phyloP scores from a whole-genome alignment of 2,888 invertebrate genomes.

The Drosophila paranaensis region DNA sequence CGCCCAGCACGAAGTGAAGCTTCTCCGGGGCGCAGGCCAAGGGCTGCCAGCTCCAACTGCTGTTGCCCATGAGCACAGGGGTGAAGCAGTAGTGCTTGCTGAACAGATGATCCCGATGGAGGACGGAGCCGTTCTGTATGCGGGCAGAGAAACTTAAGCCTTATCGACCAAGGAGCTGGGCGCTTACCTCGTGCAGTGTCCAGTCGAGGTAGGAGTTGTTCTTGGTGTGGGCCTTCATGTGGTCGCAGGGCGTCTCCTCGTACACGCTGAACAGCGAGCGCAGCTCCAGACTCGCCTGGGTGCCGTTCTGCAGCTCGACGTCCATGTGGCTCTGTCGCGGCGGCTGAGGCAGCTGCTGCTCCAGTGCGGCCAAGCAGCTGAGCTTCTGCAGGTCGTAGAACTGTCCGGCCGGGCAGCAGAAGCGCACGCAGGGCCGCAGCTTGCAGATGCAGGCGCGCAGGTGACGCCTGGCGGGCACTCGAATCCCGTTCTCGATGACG shows the following conservation, averaged over 20 bases:
- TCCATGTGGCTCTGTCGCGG: constrained; percentile 48
- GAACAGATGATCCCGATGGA: constrained; percentile 62
- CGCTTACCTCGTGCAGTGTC: constrained; percentile 60
- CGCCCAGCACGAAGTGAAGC: constrained; percentile 70
- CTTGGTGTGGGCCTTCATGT: constrained; percentile 68
- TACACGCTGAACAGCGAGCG: constrained; percentile 59
- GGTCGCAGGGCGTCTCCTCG: constrained; percentile 70
- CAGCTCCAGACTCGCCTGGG: constrained; percentile 33
- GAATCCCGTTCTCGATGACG: constrained; percentile 71
- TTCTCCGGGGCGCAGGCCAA: constrained; percentile 73
- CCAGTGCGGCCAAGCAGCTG: constrained; percentile 33
- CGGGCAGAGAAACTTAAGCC: no score
- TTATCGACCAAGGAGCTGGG: no score
- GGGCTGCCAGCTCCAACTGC: constrained; percentile 81
- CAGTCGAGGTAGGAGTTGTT: constrained; percentile 52
- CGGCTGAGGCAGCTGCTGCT: neutral
- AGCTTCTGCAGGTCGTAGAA: constrained; percentile 60
- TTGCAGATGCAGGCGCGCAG: constrained; percentile 83
- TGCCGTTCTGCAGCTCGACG: constrained; percentile 60
- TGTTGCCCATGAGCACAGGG: constrained; percentile 43
- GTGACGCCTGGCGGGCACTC: constrained; percentile 68
- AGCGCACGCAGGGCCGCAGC: constrained; percentile 80
- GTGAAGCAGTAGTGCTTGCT: constrained; percentile 76
- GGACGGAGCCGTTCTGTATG: constrained; percentile 72
- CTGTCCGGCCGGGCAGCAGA: constrained; percentile 79